Percentiles rank a stretch among this genome's conserved stretches.
Evolutionary conservation across 2,888 invertebrate genomes (phyloP).

Genomic region (Arctia plantaginis): DNA sequence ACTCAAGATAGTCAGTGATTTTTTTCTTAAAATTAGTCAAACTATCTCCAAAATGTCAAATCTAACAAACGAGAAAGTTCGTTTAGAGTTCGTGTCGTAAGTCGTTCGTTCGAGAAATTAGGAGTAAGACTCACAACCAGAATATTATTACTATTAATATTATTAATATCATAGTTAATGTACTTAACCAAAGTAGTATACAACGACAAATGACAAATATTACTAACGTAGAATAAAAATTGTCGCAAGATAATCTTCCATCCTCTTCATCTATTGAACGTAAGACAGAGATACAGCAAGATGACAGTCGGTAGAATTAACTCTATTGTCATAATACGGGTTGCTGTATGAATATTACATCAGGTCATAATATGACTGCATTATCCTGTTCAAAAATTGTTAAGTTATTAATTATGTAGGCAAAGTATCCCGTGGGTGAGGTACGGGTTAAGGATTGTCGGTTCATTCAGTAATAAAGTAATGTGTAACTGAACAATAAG

Average conservation of each 20-base stretch:
- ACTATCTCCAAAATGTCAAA: no score
- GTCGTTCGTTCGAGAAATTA: no score
- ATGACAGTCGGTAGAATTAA: slow-evolving; percentile 11
- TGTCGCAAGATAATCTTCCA: background rate
- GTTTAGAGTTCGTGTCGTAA: no score
- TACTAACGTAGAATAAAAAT: background rate
- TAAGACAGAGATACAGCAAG: slow-evolving; percentile 6
- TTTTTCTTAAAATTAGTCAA: no score
- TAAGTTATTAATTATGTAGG: slow-evolving; percentile 59
- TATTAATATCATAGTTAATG: no score
- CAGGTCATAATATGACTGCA: slow-evolving; percentile 46
- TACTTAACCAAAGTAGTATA: background rate
- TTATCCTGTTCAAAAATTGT: slow-evolving; percentile 62
- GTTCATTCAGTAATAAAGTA: slow-evolving; percentile 38
- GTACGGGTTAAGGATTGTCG: slow-evolving; percentile 36
- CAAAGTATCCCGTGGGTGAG: slow-evolving; percentile 42
- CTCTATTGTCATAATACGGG: slow-evolving; percentile 36
- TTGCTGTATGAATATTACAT: slow-evolving; percentile 56
- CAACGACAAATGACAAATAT: background rate
- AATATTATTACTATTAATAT: no score
- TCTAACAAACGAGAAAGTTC: no score
- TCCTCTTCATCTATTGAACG: background rate
- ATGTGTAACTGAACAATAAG: slow-evolving; percentile 19
- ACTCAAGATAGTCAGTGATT: no score
- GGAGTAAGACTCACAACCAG: no score